Conservation (phyloP, 1,140 invertebrate species). For the Ectropis grisescens region DNA sequence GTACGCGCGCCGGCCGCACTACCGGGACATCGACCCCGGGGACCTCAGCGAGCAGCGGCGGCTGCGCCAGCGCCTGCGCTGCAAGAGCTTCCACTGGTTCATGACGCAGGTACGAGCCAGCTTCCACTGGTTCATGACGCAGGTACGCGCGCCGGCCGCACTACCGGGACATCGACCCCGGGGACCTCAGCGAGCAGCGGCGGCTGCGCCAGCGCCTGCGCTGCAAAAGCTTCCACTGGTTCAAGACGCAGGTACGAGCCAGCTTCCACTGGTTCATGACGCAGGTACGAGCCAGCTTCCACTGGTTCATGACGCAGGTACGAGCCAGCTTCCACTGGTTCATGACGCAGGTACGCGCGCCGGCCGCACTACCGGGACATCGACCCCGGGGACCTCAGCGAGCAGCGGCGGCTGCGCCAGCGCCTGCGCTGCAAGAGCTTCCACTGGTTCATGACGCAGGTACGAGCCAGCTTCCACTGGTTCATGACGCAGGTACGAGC, state of each 20-base stretch:
- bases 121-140: too few relatives aligned
- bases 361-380: constrained; percentile 82
- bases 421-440: constrained; percentile 91
- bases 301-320: too few relatives aligned
- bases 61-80: constrained; percentile 82
- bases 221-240: constrained; percentile 97
- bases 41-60: constrained; percentile 86
- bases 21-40: constrained; percentile 81
- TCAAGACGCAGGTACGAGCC: constrained; percentile 81
- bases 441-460: constrained; percentile 95
- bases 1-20: constrained; percentile 85
- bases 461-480: constrained; percentile 3
- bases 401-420: constrained; percentile 82
- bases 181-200: constrained; percentile 86
- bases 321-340: too few relatives aligned
- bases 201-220: constrained; percentile 81
- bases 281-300: too few relatives aligned
- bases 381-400: constrained; percentile 85
- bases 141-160: constrained; percentile 84
- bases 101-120: constrained; percentile 78
- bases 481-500: constrained; percentile 81
- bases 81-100: constrained; percentile 96
- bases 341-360: constrained; percentile 83
- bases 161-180: constrained; percentile 81
- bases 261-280: too few relatives aligned